Conservation (phyloP, 2,888 invertebrate species). For the Hermaeophaga mercurialis region DNA sequence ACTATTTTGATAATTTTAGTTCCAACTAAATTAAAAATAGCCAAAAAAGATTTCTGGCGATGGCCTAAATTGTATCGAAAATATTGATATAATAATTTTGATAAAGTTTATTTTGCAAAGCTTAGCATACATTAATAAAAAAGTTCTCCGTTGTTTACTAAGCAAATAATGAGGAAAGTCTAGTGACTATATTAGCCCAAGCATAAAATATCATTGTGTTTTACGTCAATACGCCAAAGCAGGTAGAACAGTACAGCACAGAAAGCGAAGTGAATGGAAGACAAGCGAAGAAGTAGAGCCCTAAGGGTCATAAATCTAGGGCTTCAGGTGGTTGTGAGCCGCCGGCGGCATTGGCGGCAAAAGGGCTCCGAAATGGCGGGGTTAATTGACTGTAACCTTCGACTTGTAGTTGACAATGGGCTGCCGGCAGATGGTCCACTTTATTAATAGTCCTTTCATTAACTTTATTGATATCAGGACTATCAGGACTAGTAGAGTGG, state of each 20-base stretch:
- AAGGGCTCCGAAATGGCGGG: conserved; percentile 23
- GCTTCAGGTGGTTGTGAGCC: conserved; percentile 26
- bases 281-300: conserved; percentile 8
- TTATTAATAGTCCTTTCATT: conserved; percentile 32
- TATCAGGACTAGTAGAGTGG: conserved; percentile 2
- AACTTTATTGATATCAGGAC: conserved; percentile 18
- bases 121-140: too few species aligned
- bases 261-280: background rate
- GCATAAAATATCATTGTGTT: conserved; percentile 15
- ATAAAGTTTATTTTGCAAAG: too few species aligned
- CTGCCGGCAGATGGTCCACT: conserved; percentile 28
- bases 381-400: conserved; percentile 33
- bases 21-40: too few species aligned
- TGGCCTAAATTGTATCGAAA: too few species aligned
- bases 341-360: conserved; percentile 15
- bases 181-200: conserved; percentile 2
- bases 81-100: too few species aligned
- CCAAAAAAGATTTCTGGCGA: too few species aligned
- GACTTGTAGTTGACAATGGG: conserved; percentile 33
- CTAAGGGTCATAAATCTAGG: conserved; percentile 21
- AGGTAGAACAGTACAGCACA: conserved; percentile 2
- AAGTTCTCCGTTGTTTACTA: too few species aligned
- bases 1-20: too few species aligned
- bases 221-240: conserved; percentile 16
- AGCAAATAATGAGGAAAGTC: too few species aligned